phyloP scores from a whole-genome alignment of 2,797 vertebrate genomes.

The Cuculus canorus region DNA sequence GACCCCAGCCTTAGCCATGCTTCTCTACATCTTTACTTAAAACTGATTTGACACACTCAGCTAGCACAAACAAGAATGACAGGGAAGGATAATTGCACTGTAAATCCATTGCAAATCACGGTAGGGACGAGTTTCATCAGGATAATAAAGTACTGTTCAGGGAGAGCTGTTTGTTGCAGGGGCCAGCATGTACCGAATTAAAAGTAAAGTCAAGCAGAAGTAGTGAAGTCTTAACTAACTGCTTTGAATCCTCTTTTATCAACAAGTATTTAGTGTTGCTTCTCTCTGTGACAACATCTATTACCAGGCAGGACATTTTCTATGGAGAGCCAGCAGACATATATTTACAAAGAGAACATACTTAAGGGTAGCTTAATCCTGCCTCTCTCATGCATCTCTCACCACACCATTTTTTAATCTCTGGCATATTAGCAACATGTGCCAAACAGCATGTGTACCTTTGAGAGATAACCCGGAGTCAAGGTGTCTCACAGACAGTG shows the following conservation, averaged over 20 bases:
- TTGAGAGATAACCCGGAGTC: slow-evolving; percentile 37
- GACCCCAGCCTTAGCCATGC: neutral
- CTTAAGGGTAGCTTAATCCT: neutral
- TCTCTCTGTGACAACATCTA: neutral
- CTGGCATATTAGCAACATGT: neutral
- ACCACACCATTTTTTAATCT: neutral
- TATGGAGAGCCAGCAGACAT: neutral
- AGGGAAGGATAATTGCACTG: neutral
- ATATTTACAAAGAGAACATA: neutral
- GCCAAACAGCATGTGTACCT: neutral
- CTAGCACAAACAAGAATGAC: neutral
- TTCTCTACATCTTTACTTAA: slow-evolving; percentile 4
- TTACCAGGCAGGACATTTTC: neutral
- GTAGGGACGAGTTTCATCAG: neutral
- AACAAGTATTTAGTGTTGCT: neutral
- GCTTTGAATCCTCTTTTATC: neutral
- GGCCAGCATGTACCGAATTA: neutral
- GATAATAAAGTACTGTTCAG: neutral
- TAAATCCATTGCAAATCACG: neutral
- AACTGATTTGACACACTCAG: neutral
- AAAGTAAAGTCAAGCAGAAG: neutral
- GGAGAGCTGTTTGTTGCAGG: neutral
- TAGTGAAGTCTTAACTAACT: neutral
- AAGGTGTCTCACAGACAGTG: neutral
- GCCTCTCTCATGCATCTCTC: neutral